These are phyloP conservation scores for Himalopsyche kuldschensis DNA, from an alignment of 2,888 invertebrate species.

Conservation along the genomic window DNA sequence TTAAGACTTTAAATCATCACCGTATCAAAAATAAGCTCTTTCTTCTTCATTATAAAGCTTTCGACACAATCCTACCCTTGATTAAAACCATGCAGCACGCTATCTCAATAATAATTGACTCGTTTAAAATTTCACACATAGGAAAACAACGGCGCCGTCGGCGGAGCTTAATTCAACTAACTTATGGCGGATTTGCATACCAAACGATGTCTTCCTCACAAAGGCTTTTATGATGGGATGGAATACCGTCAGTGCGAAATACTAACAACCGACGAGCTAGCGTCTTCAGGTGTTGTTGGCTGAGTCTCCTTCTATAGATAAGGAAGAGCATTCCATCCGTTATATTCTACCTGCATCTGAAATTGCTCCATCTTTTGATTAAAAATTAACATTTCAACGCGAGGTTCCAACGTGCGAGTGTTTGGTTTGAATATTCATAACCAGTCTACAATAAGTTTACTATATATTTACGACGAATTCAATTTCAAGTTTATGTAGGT, in stretches of 20 bases:
- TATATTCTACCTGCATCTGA: constrained; percentile 14
- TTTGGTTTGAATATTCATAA: neutral
- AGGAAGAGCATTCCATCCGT: constrained; percentile 6
- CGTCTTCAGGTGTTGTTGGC: neutral
- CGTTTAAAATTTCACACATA: neutral
- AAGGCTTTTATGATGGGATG: neutral
- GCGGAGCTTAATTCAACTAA: constrained; percentile 1
- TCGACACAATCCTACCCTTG: neutral
- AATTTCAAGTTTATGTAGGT: neutral
- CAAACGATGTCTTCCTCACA: neutral
- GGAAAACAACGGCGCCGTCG: neutral
- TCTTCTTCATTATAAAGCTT: neutral
- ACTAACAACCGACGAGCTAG: neutral
- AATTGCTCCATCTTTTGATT: constrained; percentile 29
- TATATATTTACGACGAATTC: neutral
- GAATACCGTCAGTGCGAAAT: neutral
- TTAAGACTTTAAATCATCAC: neutral
- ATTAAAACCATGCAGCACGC: neutral
- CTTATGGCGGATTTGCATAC: constrained; percentile 7
- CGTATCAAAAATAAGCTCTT: neutral
- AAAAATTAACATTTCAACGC: constrained; percentile 32
- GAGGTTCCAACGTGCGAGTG: neutral
- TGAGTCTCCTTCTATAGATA: neutral
- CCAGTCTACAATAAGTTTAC: neutral
- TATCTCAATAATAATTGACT: constrained; percentile 1